Evolutionary conservation across 2,888 invertebrate species (phyloP).

Genomic region (Eupeodes latifasciatus): DNA sequence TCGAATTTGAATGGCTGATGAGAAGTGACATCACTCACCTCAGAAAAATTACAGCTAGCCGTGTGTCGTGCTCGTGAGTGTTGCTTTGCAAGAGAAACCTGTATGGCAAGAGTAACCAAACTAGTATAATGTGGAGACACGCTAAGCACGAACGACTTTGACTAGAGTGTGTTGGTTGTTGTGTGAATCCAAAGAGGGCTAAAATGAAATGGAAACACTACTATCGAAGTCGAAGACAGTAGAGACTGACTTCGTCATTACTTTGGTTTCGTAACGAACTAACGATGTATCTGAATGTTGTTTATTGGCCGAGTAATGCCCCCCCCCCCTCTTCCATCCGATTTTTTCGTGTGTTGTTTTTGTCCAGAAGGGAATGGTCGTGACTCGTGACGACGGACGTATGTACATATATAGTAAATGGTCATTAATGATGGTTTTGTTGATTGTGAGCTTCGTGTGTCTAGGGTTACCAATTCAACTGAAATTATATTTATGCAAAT

Average conservation of each 20-base stretch:
- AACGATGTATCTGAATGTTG: conserved; percentile 65
- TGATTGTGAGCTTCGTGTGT: conserved; percentile 60
- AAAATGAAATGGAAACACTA: conserved; percentile 69
- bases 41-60: conserved; percentile 47
- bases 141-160: conserved; percentile 16
- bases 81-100: conserved; percentile 59
- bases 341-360: conserved; percentile 1
- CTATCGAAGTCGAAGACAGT: too few species aligned
- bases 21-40: conserved; percentile 74
- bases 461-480: conserved; percentile 65
- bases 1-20: conserved; percentile 65
- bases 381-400: background rate
- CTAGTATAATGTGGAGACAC: conserved; percentile 48
- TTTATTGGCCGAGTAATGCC: conserved; percentile 23
- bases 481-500: conserved; percentile 48
- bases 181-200: conserved; percentile 28
- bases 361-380: conserved; percentile 27
- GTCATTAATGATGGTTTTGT: conserved; percentile 48
- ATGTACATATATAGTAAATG: conserved; percentile 7
- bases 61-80: background rate
- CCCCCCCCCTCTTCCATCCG: background rate
- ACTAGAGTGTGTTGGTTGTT: background rate
- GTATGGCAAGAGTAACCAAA: conserved; percentile 46
- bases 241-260: conserved; percentile 67
- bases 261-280: conserved; percentile 65